These are phyloP conservation scores for Thalassaphorura encarpata DNA, from an alignment of 1,140 invertebrate species.

Conservation along the genomic window DNA sequence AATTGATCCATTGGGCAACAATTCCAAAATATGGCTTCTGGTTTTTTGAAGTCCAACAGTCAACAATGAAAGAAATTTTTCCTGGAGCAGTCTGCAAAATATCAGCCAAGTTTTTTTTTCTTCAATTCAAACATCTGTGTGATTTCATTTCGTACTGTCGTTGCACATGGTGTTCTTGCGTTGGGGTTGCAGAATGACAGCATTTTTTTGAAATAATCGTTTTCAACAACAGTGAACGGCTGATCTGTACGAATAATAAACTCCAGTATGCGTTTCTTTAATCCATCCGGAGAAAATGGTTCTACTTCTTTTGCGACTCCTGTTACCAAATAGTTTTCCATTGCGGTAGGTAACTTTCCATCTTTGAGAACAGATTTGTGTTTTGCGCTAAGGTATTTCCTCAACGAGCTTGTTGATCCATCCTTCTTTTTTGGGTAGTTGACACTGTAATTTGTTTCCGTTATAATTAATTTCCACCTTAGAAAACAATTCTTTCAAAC, in stretches of 20 bases:
- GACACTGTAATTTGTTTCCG: too few species aligned
- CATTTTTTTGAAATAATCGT: not conserved
- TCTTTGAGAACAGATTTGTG: not conserved
- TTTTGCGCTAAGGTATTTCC: not conserved
- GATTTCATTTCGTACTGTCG: not conserved
- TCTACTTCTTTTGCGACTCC: not conserved
- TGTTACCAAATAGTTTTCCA: not conserved
- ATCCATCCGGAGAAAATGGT: not conserved
- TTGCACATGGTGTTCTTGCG: not conserved
- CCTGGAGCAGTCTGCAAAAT: not conserved
- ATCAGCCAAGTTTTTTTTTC: not conserved
- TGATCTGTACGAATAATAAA: not conserved
- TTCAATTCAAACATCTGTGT: not conserved
- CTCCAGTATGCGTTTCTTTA: not conserved
- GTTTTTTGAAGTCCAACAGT: conserved; percentile 35
- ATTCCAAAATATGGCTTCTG: conserved; percentile 34
- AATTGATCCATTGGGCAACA: conserved; percentile 34
- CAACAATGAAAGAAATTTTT: conserved; percentile 32
- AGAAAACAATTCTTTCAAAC: too few species aligned
- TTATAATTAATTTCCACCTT: too few species aligned
- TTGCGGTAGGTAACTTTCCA: not conserved
- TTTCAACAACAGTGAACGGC: conserved; percentile 1
- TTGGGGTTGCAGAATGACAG: not conserved
- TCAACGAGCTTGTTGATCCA: not conserved
- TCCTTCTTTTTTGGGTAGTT: not conserved